phyloP scores from a whole-genome alignment of 2,888 invertebrate genomes.

The Drosophila bunnanda region DNA sequence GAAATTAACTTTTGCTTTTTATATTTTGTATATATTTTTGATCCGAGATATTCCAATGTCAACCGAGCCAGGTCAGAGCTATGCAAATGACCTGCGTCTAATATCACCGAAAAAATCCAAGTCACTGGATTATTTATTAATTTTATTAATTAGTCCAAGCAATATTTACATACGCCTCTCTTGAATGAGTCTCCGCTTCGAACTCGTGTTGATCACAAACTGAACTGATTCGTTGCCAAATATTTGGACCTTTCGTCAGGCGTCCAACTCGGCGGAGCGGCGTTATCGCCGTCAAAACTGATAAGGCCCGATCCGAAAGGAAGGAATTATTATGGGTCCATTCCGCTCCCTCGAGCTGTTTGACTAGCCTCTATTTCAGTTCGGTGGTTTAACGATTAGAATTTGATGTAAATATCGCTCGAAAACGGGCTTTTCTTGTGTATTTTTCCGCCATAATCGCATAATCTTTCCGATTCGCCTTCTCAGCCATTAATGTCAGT shows the following conservation, averaged over 20 bases:
- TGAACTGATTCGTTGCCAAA: slow-evolving; percentile 51
- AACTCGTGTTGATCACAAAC: slow-evolving; percentile 46
- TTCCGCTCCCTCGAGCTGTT: slow-evolving; percentile 20
- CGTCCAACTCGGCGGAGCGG: slow-evolving; percentile 10
- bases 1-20: neutral
- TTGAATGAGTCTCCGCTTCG: slow-evolving; percentile 30
- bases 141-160: slow-evolving; percentile 27
- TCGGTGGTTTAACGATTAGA: slow-evolving; percentile 25
- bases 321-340: slow-evolving; percentile 26
- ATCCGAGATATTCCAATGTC: slow-evolving; percentile 58
- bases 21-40: slow-evolving; percentile 1
- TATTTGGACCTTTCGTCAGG: slow-evolving; percentile 29
- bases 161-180: slow-evolving; percentile 50
- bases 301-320: slow-evolving; percentile 50
- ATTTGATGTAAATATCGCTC: slow-evolving; percentile 35
- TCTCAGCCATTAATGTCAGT: slow-evolving; percentile 9
- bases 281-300: slow-evolving; percentile 49
- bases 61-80: slow-evolving; percentile 50
- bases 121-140: slow-evolving; percentile 35
- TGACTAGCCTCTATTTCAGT: slow-evolving; percentile 33
- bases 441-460: slow-evolving; percentile 33
- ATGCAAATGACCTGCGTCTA: slow-evolving; percentile 51
- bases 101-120: slow-evolving; percentile 12
- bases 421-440: slow-evolving; percentile 20
- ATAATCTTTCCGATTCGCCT: slow-evolving; percentile 8